Evolutionary conservation across 2,888 invertebrate species (phyloP), one percentile per base, ranked within the genome.

Genomic region (Philereme transversata): DNA sequence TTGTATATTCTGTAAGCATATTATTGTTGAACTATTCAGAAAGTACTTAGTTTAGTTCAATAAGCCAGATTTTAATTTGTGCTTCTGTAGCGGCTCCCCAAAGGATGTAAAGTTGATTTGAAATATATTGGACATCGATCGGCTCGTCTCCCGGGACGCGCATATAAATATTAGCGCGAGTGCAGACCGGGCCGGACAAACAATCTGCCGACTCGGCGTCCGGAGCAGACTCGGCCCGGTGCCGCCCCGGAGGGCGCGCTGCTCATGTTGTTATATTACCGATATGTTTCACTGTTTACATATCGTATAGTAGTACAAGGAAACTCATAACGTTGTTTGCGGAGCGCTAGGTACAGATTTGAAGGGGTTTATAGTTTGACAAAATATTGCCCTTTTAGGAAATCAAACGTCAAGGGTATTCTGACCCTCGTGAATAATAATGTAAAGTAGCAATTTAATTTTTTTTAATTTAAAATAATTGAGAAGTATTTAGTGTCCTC

Each of bases 261-360:
- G 65, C 62, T 65, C 64, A 59, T 59, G 62, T 51, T 50, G 47
- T 38, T 61, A 43, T 64, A 60, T 64, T 66, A 60, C 53, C 64
- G 46, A 57, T 64, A 53, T 53, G 49, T 54, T 54, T 35, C 43
- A 49, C 10, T 68, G 64, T 68, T 64, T 63, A 61, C 66, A 47
- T 54, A 35, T 6, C 50, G 41, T 10, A 35, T 45, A 44, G 41
- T 47, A 47, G 44, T 49, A 53, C 52, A 10, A 52, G 57, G 51
- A 59, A 64, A 54, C 62, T 63, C 59, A 61, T 60, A 60, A 63
- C 58, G 58, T 57, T 56, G 36, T 56, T 35, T 48, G 50, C 4
- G 41, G 35, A 38, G n/a, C 9, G 22, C 22, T 22, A 22, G 22
- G 22, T 22, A 22, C 22, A 22, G 22, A 1, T 22, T 2, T 2